Evolutionary conservation across 1,140 invertebrate species (phyloP).

Genomic region (Achatina immaculata): DNA sequence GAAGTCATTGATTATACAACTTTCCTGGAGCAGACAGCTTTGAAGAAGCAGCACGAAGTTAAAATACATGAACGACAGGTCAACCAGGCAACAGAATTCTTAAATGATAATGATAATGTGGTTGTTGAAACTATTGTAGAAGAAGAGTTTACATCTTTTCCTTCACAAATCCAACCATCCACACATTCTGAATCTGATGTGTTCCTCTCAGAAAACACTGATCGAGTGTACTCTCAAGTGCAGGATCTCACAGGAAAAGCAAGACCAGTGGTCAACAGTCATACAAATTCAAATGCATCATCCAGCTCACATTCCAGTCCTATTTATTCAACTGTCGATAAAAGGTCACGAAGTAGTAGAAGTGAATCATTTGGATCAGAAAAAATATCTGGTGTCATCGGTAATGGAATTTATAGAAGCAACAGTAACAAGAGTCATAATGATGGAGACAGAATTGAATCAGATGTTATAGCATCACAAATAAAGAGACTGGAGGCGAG

Average conservation of each 20-base stretch:
- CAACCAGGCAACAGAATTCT: not conserved
- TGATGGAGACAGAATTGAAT: not conserved
- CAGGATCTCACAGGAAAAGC: constrained; percentile 1
- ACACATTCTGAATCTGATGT: too few relatives aligned
- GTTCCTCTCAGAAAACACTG: not conserved
- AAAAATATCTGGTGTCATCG: not conserved
- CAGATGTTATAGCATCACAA: constrained; percentile 16
- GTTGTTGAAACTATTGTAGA: constrained; percentile 33
- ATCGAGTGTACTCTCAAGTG: constrained; percentile 15
- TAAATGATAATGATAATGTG: not conserved
- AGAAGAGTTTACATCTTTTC: constrained; percentile 31
- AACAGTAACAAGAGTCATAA: not conserved
- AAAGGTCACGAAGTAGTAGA: not conserved
- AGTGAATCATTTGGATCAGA: not conserved
- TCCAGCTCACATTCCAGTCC: not conserved
- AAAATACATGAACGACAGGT: not conserved
- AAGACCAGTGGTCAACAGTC: not conserved
- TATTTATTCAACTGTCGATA: constrained; percentile 19
- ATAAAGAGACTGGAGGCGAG: constrained; percentile 36
- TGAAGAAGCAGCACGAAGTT: not conserved
- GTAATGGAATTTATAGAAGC: not conserved
- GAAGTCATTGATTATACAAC: constrained; percentile 44
- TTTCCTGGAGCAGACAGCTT: constrained; percentile 37
- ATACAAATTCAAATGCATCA: not conserved
- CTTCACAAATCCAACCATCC: not conserved